Conservation (phyloP, 2,888 invertebrate genomes). For the Chrysina gloriosa region DNA sequence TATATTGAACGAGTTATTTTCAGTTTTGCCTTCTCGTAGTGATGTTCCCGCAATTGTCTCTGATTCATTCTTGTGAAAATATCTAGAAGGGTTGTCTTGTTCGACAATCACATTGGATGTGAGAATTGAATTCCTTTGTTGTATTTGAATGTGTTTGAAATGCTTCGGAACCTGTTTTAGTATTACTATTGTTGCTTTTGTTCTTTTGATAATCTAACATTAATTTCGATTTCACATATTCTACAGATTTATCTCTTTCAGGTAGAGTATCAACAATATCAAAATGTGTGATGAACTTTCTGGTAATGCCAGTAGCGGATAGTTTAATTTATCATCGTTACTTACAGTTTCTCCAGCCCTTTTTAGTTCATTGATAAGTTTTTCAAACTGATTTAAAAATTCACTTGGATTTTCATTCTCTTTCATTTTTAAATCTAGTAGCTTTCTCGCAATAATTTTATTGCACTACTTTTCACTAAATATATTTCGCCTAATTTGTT, state of each 20-base stretch:
- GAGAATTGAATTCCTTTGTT: no score
- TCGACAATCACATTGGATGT: not conserved
- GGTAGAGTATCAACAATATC: slow-evolving; percentile 44
- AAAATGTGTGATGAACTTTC: slow-evolving; percentile 39
- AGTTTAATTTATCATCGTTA: slow-evolving; percentile 46
- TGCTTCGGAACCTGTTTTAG: not conserved
- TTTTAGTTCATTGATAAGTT: not conserved
- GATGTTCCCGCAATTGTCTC: not conserved
- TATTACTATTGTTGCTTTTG: slow-evolving; percentile 4
- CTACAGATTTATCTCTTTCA: slow-evolving; percentile 42
- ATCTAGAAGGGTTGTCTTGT: not conserved
- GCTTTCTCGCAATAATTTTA: slow-evolving; percentile 35
- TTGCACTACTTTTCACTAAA: slow-evolving; percentile 43
- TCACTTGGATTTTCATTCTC: slow-evolving; percentile 44
- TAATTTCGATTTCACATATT: slow-evolving; percentile 47
- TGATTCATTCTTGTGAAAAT: not conserved
- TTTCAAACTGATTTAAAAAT: slow-evolving; percentile 45
- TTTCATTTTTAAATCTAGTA: slow-evolving; percentile 44
- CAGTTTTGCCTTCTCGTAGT: not conserved
- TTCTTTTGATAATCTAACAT: slow-evolving; percentile 43
- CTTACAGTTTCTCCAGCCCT: not conserved
- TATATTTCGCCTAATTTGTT: slow-evolving; percentile 41
- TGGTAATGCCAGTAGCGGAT: slow-evolving; percentile 41
- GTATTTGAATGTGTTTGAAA: not conserved
- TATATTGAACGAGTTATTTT: no score